Evolutionary conservation across 2,113 vertebrate species (phyloP).

Genomic region (Polypterus senegalus): DNA sequence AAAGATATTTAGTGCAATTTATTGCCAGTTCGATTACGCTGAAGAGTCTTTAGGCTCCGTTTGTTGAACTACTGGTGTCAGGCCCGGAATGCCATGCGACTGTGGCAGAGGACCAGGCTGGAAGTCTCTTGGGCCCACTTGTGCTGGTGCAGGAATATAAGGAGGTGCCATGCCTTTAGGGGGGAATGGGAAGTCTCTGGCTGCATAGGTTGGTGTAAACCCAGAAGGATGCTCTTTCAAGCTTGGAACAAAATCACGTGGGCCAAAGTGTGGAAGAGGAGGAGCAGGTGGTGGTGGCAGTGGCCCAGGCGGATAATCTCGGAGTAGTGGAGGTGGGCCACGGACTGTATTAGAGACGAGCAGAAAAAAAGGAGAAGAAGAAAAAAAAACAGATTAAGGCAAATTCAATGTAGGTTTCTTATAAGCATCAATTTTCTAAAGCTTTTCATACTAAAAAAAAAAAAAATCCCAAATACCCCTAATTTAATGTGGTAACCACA

Average conservation of each 20-base stretch:
- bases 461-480: no score
- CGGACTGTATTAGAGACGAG: slow-evolving; percentile 22
- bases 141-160: slow-evolving; percentile 39
- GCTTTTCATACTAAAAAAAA: no score
- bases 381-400: no score
- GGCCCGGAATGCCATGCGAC: no score
- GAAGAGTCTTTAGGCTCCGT: slow-evolving; percentile 46
- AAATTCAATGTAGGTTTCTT: no score
- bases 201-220: slow-evolving; percentile 18
- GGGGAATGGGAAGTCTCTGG: slow-evolving; percentile 29
- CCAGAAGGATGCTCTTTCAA: slow-evolving; percentile 25
- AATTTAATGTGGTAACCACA: no score
- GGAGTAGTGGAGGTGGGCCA: slow-evolving; percentile 24
- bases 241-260: slow-evolving; percentile 42
- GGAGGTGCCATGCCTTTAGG: slow-evolving; percentile 44
- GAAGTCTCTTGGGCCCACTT: slow-evolving; percentile 25
- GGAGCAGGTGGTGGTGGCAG: slow-evolving; percentile 33
- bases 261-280: slow-evolving; percentile 39
- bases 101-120: slow-evolving; percentile 18
- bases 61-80: slow-evolving; percentile 3
- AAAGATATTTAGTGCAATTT: slow-evolving; percentile 24
- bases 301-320: slow-evolving; percentile 51
- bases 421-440: no score
- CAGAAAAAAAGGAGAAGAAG: background rate
- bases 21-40: slow-evolving; percentile 35